A percentile compares a stretch with the other conserved stretches of the same genome.
These are phyloP conservation scores for Phthorimaea operculella DNA, from an alignment of 1,140 invertebrate genomes.

Conservation along the genomic window DNA sequence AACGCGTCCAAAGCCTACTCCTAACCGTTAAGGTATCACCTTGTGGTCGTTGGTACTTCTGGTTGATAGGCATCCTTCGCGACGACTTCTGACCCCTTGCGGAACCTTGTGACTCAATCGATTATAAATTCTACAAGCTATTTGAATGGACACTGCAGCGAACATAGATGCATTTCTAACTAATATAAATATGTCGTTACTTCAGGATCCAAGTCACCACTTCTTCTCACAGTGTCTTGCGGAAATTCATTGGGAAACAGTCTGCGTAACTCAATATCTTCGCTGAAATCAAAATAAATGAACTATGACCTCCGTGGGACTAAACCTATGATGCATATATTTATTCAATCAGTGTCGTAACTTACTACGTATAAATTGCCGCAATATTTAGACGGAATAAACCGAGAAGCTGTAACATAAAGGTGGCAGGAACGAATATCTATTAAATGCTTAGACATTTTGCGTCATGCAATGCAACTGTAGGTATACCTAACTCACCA, in stretches of 20 bases:
- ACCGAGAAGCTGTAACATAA: slow-evolving; percentile 20
- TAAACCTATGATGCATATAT: background rate
- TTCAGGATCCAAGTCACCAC: slow-evolving; percentile 39
- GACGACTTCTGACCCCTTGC: too few species aligned
- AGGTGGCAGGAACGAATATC: background rate
- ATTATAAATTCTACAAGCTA: too few species aligned
- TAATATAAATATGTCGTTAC: slow-evolving; percentile 19
- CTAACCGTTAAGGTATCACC: too few species aligned
- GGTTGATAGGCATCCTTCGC: too few species aligned
- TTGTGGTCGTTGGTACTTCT: too few species aligned
- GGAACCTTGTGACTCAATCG: too few species aligned
- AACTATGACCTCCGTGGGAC: slow-evolving; percentile 1
- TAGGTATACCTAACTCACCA: background rate
- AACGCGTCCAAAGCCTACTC: too few species aligned
- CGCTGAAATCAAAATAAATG: slow-evolving; percentile 31
- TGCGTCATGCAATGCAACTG: background rate
- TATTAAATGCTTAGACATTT: background rate
- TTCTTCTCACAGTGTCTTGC: slow-evolving; percentile 47
- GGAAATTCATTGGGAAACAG: slow-evolving; percentile 56
- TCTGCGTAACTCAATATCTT: slow-evolving; percentile 53
- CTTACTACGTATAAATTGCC: slow-evolving; percentile 54
- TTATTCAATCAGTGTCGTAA: slow-evolving; percentile 8
- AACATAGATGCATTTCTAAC: too few species aligned
- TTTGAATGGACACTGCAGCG: too few species aligned
- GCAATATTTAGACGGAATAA: slow-evolving; percentile 20